Evolutionary conservation across 2,113 vertebrate species (phyloP).

Genomic region (Maccullochella peelii): DNA sequence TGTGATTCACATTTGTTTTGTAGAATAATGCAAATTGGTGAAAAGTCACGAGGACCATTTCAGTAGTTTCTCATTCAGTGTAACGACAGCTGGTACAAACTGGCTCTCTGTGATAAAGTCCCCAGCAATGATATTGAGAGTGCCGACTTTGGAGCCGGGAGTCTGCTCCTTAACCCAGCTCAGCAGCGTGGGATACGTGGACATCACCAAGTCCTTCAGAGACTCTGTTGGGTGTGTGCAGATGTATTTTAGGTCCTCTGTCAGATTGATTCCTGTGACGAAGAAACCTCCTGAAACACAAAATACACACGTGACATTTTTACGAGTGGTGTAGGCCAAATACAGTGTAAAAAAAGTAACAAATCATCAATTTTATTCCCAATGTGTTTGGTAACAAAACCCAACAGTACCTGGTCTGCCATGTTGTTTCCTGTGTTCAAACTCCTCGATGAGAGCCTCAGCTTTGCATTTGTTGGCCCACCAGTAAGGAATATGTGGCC

Average conservation of each 20-base stretch:
- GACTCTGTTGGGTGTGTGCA: conserved; percentile 84
- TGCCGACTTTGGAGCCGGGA: conserved; percentile 70
- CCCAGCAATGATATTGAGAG: conserved; percentile 86
- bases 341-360: not conserved
- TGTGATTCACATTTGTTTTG: conserved; percentile 27
- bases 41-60: conserved; percentile 61
- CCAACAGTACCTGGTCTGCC: conserved; percentile 81
- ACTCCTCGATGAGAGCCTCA: conserved; percentile 82
- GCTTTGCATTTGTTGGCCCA: conserved; percentile 87
- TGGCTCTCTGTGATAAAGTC: conserved; percentile 84
- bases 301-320: not conserved
- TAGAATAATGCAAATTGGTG: not conserved
- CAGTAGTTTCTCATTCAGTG: conserved; percentile 83
- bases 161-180: conserved; percentile 82
- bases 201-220: conserved; percentile 86
- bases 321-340: not conserved
- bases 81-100: conserved; percentile 79
- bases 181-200: conserved; percentile 81
- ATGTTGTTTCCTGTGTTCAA: conserved; percentile 80
- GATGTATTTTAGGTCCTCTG: conserved; percentile 86
- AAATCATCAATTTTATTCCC: too few relatives aligned
- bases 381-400: not conserved
- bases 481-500: conserved; percentile 86
- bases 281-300: conserved; percentile 82
- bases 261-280: conserved; percentile 87